Conservation (phyloP, 2,797 vertebrate species). For the Acanthurus tractus region DNA sequence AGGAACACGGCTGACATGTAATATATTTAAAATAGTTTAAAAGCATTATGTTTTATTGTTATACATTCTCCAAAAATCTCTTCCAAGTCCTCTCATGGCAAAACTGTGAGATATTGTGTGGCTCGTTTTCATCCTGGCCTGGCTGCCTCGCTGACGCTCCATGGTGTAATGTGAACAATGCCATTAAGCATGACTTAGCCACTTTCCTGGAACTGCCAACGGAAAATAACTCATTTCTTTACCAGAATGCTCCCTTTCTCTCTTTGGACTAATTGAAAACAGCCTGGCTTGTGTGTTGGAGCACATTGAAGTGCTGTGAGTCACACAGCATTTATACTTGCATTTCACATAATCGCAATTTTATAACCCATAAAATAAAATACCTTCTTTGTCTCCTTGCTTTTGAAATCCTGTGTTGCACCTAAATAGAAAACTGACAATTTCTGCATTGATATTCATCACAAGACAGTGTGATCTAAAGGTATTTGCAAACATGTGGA, state of each 20-base stretch:
- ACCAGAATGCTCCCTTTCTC: constrained; percentile 71
- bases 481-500: not conserved
- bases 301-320: constrained; percentile 69
- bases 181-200: constrained; percentile 74
- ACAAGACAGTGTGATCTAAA: constrained; percentile 10
- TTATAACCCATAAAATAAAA: constrained; percentile 48
- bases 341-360: constrained; percentile 50
- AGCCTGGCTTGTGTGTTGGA: constrained; percentile 65
- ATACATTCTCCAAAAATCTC: constrained; percentile 38
- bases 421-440: not conserved
- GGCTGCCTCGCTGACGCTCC: constrained; percentile 52
- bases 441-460: constrained; percentile 1
- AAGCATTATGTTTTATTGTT: constrained; percentile 46
- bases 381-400: constrained; percentile 10
- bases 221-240: constrained; percentile 78
- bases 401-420: constrained; percentile 5
- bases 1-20: constrained; percentile 15
- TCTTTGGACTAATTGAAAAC: constrained; percentile 78
- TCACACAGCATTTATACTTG: constrained; percentile 58
- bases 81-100: constrained; percentile 38
- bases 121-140: constrained; percentile 45
- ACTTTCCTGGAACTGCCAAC: constrained; percentile 78
- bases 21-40: constrained; percentile 23
- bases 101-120: constrained; percentile 40
- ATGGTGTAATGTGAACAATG: constrained; percentile 75